Conservation (phyloP, 1,140 invertebrate species). For the Aphelinus certus region DNA sequence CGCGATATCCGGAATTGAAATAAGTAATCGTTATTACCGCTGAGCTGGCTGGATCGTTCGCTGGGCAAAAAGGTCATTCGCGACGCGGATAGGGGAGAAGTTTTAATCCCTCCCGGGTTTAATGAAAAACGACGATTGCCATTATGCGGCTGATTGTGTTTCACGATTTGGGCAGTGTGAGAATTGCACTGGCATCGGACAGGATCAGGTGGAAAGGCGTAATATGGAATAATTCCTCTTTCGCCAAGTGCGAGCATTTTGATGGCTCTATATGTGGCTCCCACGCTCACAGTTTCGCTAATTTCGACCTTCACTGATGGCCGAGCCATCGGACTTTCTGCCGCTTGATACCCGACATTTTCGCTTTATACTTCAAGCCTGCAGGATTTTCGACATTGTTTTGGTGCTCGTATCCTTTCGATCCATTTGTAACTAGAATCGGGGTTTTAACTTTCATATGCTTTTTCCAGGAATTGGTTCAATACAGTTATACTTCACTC, state of each 20-base stretch:
- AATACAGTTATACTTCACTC: no score
- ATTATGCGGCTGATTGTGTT: slow-evolving; percentile 39
- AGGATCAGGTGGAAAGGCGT: slow-evolving; percentile 22
- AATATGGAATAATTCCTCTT: slow-evolving; percentile 19
- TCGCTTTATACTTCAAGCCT: no score
- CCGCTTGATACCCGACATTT: not conserved
- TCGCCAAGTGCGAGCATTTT: not conserved
- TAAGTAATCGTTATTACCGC: slow-evolving; percentile 38
- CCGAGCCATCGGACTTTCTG: not conserved
- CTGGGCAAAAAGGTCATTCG: not conserved
- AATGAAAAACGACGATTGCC: slow-evolving; percentile 24
- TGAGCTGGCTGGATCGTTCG: slow-evolving; percentile 7
- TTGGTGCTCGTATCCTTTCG: not conserved
- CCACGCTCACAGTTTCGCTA: not conserved
- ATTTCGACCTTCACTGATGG: not conserved
- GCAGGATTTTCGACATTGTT: not conserved
- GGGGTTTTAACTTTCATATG: no score
- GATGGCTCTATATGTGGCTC: not conserved
- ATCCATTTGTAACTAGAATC: not conserved
- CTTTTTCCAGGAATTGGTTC: no score
- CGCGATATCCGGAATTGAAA: slow-evolving; percentile 38
- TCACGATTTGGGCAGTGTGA: slow-evolving; percentile 7
- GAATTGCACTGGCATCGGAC: slow-evolving; percentile 1
- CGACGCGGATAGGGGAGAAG: slow-evolving; percentile 24
- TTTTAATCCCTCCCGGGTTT: slow-evolving; percentile 33